Evolutionary conservation across 2,113 vertebrate species (phyloP).

Genomic region (Pandion haliaetus): DNA sequence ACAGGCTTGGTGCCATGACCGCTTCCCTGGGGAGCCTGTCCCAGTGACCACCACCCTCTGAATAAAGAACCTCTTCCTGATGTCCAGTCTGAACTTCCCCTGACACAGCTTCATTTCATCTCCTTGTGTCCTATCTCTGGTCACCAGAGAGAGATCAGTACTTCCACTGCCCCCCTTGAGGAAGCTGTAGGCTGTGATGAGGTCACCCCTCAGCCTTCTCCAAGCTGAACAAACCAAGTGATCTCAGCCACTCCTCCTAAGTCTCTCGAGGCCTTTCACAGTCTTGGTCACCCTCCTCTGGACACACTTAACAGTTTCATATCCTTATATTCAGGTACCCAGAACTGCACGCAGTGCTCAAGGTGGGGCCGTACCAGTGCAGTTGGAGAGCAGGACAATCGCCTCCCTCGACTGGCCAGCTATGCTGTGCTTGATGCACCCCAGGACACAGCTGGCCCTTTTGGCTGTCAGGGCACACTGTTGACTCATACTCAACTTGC

Average conservation of each 20-base stretch:
- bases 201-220: not conserved
- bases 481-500: not conserved
- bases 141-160: not conserved
- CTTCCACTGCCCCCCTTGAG: rapidly evolving
- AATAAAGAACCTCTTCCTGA: not conserved
- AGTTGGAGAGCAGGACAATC: not conserved
- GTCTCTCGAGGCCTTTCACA: not conserved
- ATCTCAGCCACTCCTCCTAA: not conserved
- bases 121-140: rapidly evolving
- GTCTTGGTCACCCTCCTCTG: not conserved
- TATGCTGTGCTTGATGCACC: not conserved
- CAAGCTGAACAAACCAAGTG: not conserved
- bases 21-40: not conserved
- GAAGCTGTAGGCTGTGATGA: rapidly evolving
- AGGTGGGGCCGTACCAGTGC: rapidly evolving
- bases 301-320: not conserved
- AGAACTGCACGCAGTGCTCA: rapidly evolving
- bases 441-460: no score
- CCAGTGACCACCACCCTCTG: rapidly evolving
- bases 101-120: not conserved
- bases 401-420: rapidly evolving
- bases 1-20: not conserved
- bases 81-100: not conserved
- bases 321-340: not conserved
- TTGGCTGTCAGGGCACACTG: not conserved